Percentiles rank a stretch among this genome's conserved stretches.
Evolutionary conservation across 1,140 invertebrate species (phyloP).

Genomic region (Plutomurus gul): DNA sequence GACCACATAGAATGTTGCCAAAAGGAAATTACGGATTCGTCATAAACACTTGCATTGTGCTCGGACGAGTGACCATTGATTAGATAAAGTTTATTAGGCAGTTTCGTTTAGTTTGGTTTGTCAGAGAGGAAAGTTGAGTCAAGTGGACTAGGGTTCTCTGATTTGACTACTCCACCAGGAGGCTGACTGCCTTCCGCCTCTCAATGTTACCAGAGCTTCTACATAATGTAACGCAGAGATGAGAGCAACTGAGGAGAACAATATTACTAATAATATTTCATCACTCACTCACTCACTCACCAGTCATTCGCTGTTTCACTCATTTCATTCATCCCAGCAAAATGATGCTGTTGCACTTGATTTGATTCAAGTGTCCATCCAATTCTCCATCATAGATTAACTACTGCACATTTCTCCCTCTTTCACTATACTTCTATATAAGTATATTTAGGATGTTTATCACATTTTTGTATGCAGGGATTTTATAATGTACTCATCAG

Average conservation of each 20-base stretch:
- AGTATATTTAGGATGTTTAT: background rate
- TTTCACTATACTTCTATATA: background rate
- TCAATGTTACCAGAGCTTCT: background rate
- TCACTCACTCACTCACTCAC: background rate
- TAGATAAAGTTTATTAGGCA: conserved; percentile 35
- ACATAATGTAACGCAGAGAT: background rate
- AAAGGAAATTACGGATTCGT: conserved; percentile 30
- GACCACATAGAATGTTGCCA: background rate
- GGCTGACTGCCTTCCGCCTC: background rate
- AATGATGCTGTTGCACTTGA: background rate
- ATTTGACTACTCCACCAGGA: background rate
- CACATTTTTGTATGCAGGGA: background rate
- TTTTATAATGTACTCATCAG: no score
- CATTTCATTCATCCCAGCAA: background rate
- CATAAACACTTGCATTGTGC: conserved; percentile 42
- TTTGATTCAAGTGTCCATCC: background rate
- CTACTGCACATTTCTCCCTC: background rate
- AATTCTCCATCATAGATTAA: background rate
- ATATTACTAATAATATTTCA: conserved; percentile 17
- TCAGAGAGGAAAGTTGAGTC: background rate
- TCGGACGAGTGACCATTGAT: conserved; percentile 40
- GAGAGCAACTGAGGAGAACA: background rate
- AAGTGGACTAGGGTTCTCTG: background rate
- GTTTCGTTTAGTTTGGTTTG: conserved; percentile 5
- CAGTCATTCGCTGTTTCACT: no score